Base-by-base conservation (phyloP, 2,797 vertebrate species). In the Apodemus agrarius region DNA sequence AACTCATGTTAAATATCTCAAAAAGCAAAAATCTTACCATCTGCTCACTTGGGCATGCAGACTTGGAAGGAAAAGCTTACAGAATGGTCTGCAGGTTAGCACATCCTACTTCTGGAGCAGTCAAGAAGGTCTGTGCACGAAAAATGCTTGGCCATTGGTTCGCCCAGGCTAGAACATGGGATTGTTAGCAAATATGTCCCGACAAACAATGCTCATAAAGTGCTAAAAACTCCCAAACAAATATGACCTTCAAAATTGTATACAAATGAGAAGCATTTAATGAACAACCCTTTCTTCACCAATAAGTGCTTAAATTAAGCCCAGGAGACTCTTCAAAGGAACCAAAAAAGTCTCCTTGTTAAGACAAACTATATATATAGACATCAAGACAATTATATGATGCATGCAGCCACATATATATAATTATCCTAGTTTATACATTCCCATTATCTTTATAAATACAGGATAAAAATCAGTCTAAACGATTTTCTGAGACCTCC, bases 271-370 rank as follows among this genome's bases (percentile, higher is more conserved):
- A 93, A 84, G 91, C 89, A 94, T 90, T 96, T 97, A 96, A 98
- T 65, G 79, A 96, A 94, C 76, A 79, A 82, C 61, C 82, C 81
- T 94, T 96, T 91, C 93, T 93, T 96, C 13, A 49, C 93, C 96
- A 96, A 94, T 95, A 96, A 95, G 75, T 91, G 65, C 78, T 94
- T 96, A 96, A 97, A 97, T 97, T 93, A 97, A 96, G 90, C 95
- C 86, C 97, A 97, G 95, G 63, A 92, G 83, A 93, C 93, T 96
- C 96, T 96, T 97, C 96, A 93, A 94, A 97, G 89, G 89, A 69
- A 76, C 31, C 63, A 94, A 89, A 57, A 46, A 84, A 40, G 65
- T 52, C 63, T 46, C 90, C 90, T 92, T 96, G 81, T 93, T 57
- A 96, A 94, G 81, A 57, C 89, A 95, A 96, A 96, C 93, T 93